Conservation (phyloP, 64 coral and sea anemone genomes). For the Dendronephthya gigantea region DNA sequence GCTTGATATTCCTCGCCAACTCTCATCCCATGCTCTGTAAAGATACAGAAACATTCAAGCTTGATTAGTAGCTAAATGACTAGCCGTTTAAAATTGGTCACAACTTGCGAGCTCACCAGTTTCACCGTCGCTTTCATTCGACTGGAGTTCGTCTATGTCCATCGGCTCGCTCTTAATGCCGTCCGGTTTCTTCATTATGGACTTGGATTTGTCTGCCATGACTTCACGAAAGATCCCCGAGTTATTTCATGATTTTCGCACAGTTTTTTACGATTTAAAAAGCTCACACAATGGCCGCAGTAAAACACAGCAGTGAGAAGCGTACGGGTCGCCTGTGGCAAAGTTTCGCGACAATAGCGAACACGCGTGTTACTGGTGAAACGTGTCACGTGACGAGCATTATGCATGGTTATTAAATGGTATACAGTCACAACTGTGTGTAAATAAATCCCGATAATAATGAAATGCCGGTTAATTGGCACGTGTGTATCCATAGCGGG, state of each 20-base stretch:
- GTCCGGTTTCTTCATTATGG: neutral
- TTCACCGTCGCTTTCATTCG: neutral
- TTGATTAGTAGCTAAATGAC: neutral
- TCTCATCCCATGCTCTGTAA: constrained; percentile 68
- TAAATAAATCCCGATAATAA: neutral
- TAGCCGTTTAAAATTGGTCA: neutral
- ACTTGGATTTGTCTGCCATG: neutral
- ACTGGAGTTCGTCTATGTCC: neutral
- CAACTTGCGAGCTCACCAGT: neutral
- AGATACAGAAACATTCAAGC: neutral
- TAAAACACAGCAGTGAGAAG: neutral
- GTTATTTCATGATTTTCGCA: neutral
- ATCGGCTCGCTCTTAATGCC: neutral
- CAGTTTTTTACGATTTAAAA: neutral
- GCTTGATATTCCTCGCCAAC: constrained; percentile 68
- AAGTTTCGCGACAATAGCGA: neutral
- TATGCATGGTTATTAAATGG: neutral
- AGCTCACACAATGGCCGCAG: neutral
- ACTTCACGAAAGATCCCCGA: neutral
- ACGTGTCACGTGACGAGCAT: neutral
- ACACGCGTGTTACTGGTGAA: neutral
- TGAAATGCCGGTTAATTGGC: neutral
- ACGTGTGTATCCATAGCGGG: neutral
- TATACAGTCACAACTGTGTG: neutral
- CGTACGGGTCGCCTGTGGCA: neutral